Percentiles rank a stretch among this genome's conserved stretches.
These are phyloP conservation scores for Tetramorium bicarinatum DNA, from an alignment of 2,888 invertebrate genomes.

Conservation along the genomic window DNA sequence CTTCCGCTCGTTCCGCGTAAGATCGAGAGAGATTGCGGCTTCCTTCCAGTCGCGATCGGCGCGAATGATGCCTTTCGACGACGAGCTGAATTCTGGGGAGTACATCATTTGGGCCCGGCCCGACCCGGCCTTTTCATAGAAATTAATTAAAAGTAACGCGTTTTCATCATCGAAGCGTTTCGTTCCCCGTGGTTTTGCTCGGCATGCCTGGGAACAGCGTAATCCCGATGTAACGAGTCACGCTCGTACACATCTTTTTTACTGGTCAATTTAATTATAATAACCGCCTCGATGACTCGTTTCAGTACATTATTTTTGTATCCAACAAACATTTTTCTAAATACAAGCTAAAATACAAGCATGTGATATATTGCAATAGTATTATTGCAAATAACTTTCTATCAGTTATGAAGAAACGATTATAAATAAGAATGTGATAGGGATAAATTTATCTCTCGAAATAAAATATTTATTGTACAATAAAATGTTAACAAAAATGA, in stretches of 20 bases:
- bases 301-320: constrained; percentile 19
- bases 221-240: constrained; percentile 50
- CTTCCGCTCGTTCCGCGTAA: constrained; percentile 42
- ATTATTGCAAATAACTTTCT: constrained; percentile 3
- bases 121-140: constrained; percentile 14
- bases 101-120: constrained; percentile 21
- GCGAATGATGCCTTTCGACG: too few species aligned
- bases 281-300: constrained; percentile 13
- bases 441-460: background rate
- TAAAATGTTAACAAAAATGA: background rate
- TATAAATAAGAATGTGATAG: background rate
- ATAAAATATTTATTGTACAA: background rate
- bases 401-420: background rate
- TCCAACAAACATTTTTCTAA: background rate
- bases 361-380: background rate
- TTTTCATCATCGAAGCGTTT: constrained; percentile 30
- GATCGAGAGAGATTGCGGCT: constrained; percentile 58
- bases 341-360: background rate
- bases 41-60: constrained; percentile 56
- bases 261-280: constrained; percentile 58
- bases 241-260: constrained; percentile 41
- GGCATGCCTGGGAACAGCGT: constrained; percentile 23
- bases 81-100: constrained; percentile 11
- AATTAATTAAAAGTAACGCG: constrained; percentile 57
- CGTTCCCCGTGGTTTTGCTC: constrained; percentile 6